Percentiles rank a stretch among this genome's conserved stretches.
Evolutionary conservation across 2,797 vertebrate genomes (phyloP).

Genomic region (Sphenopsis melanotis): DNA sequence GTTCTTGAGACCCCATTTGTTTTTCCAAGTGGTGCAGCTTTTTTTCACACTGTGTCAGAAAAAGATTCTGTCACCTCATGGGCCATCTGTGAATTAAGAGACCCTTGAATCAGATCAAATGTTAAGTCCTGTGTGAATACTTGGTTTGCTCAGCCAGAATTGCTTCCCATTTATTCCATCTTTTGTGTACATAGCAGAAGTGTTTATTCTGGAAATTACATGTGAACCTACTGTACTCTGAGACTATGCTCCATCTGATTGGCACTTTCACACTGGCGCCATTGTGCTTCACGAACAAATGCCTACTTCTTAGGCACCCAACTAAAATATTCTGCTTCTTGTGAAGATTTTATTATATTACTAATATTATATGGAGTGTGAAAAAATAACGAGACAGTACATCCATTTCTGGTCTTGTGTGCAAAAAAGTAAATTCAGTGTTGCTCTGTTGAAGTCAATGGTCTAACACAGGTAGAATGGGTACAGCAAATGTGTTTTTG

Average conservation of each 20-base stretch:
- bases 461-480: neutral
- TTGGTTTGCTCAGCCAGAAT: slow-evolving; percentile 40
- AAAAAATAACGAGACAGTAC: neutral
- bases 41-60: slow-evolving; percentile 12
- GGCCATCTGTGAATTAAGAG: slow-evolving; percentile 52
- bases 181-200: slow-evolving; percentile 51
- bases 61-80: slow-evolving; percentile 37
- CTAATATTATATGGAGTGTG: neutral
- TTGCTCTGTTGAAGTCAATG: neutral
- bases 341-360: slow-evolving; percentile 37
- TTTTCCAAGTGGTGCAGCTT: slow-evolving; percentile 41
- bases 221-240: slow-evolving; percentile 15
- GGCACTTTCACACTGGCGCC: slow-evolving; percentile 44
- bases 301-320: slow-evolving; percentile 43
- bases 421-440: neutral
- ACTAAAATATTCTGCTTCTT: slow-evolving; percentile 57
- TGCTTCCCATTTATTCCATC: slow-evolving; percentile 56
- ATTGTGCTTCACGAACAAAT: slow-evolving; percentile 50
- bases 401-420: neutral
- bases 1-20: neutral
- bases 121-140: slow-evolving; percentile 24
- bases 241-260: slow-evolving; percentile 27
- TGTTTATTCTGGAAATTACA: slow-evolving; percentile 63
- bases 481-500: neutral
- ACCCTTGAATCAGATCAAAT: slow-evolving; percentile 54